Evolutionary conservation across 2,888 invertebrate genomes (phyloP).

Genomic region (Horisme vitalbata): DNA sequence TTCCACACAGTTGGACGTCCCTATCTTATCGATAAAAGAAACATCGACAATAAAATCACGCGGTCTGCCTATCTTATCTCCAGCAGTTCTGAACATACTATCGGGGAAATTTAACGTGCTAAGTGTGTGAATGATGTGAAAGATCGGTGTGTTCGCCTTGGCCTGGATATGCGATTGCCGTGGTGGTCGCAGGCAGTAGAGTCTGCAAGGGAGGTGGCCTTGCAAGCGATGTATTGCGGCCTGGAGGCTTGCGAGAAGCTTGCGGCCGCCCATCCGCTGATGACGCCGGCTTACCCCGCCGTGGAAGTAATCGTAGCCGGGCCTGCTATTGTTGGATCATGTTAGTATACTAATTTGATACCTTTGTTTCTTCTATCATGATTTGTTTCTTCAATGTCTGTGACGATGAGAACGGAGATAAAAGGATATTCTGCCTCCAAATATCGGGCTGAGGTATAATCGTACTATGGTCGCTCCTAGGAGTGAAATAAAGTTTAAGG

Average conservation of each 20-base stretch:
- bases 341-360: constrained; percentile 54
- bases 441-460: no score
- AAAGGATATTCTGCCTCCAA: no score
- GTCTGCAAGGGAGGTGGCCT: constrained; percentile 60
- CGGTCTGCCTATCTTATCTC: constrained; percentile 47
- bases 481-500: no score
- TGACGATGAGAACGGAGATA: no score
- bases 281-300: constrained; percentile 63
- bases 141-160: constrained; percentile 26
- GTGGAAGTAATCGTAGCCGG: constrained; percentile 67
- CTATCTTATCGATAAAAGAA: constrained; percentile 64
- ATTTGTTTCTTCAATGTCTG: no score
- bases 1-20: constrained; percentile 54
- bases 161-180: constrained; percentile 47
- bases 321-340: constrained; percentile 54
- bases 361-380: background rate
- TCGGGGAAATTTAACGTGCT: constrained; percentile 16
- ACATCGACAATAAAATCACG: constrained; percentile 66
- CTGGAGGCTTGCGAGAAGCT: constrained; percentile 56
- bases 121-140: constrained; percentile 39
- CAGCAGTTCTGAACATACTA: constrained; percentile 50
- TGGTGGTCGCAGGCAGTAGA: constrained; percentile 59
- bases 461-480: no score
- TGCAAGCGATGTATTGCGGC: constrained; percentile 62
- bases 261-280: constrained; percentile 53